Evolutionary conservation across 2,113 vertebrate species (phyloP).

Genomic region (Sterrhoptilus dennistouni): DNA sequence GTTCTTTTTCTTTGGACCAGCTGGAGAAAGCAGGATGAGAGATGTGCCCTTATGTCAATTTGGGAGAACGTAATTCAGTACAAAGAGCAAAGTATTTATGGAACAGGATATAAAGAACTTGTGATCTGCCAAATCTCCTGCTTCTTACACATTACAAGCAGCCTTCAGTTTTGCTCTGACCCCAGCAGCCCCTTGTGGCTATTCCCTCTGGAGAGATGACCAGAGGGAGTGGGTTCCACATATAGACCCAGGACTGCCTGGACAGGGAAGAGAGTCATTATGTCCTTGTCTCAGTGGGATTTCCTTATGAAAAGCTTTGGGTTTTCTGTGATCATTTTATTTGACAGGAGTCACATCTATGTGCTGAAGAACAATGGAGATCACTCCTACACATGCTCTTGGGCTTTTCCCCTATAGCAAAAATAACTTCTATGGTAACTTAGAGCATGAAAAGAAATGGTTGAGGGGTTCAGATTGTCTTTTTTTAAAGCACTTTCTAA

Average conservation of each 20-base stretch:
- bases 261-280: neutral
- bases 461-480: neutral
- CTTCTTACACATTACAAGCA: neutral
- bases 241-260: neutral
- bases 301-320: neutral
- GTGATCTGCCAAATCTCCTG: neutral
- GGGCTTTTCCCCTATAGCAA: neutral
- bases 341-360: neutral
- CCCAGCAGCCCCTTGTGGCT: rapidly evolving
- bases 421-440: neutral
- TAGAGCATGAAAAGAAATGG: rapidly evolving
- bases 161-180: neutral
- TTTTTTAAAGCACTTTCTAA: neutral
- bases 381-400: too few species aligned
- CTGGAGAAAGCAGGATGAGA: neutral
- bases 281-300: rapidly evolving
- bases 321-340: neutral
- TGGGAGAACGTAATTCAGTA: rapidly evolving
- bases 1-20: neutral
- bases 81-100: neutral
- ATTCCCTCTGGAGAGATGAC: neutral
- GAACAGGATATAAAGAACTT: neutral
- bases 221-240: neutral
- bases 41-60: neutral
- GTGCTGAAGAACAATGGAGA: neutral